Base-by-base conservation (phyloP, 1,140 invertebrate genomes). In the Thaumatotibia leucotreta region DNA sequence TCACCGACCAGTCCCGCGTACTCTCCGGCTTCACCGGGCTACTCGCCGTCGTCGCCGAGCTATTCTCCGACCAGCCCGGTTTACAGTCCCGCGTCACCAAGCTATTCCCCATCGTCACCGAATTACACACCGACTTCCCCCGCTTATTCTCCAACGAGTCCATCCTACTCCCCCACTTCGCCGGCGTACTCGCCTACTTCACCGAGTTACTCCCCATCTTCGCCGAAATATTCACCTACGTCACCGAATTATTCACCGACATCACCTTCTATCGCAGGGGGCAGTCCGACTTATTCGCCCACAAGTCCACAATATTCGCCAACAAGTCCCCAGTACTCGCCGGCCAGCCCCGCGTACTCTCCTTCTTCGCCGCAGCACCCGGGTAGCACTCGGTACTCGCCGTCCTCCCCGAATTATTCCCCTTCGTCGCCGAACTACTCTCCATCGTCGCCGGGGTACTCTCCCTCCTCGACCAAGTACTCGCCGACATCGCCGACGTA, bases 341-440 rank as follows among this genome's bases (percentile, higher is more conserved):
- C 96, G 3, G 92, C 96, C 11, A 95, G 94, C 74, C 96, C 95
- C 83, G 94, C 92, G 0, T 96, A 96, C 81, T 94, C 93, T 10
- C 93, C 93, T 0, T 95, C 95, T 0, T 95, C 95, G 64, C 95
- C 96, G 2, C 64, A 94, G 92, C 61, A 95, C 91, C 76, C 95
- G 5, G 92, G 93, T 1, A 94, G 94, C 83, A 94, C 95, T 1
- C 93, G 92, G 4, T 96, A 96, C 81, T 96, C 96, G 1, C 95
- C 95, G 0, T 95, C 95, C 0, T 95, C 94, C 63, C 95, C 96
- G 0, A 96, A 94, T 52, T 97, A 97, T 86, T 96, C 95, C 2
- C 96, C 96, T 0, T 95, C 95, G 1, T 95, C 95, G 62, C 96
- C 97, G 0, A 97, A 95, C 74, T 98, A 98, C 90, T 97, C 96